Evolutionary conservation across 2,888 invertebrate species (phyloP), one percentile per base, ranked within the genome.

Genomic region (Kuschelorhynchus macadamiae): DNA sequence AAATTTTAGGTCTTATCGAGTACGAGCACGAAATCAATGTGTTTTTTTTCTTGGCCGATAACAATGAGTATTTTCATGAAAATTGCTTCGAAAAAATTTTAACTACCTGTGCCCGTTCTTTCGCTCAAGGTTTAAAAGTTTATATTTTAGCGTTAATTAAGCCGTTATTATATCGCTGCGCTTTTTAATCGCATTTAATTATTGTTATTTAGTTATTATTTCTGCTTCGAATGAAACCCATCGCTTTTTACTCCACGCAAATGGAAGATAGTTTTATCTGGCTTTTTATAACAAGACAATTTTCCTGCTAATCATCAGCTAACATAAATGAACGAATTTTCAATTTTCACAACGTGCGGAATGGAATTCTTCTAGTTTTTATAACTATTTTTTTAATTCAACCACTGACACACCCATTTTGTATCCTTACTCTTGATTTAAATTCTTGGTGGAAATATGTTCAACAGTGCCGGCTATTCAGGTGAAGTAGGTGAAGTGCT

Each of bases 1-100:
- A 63, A 63, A 68, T 68, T 59, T 68, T 11, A 46, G 36, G 18
- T 47, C 41, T 67, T 67, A 67, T 67, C 67, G 52, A 50, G 30
- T 17, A 32, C 30, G 52, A 32, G 32, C 67, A 57, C 52, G 56
- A 61, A 67, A 67, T 67, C 67, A 67, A 67, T 67, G 61, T 60
- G 44, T 50, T 52, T 30, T 42, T 55, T 67, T 57, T 59, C 39
- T 60, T 59, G 46, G 46, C 18, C 30, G 60, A 59, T 60, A 66
- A 65, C 56, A 52, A 50, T 60, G 60, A 60, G 52, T 39, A 66
- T 50, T 66, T 66, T 46, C 33, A 25, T 39, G 56, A 42, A 64
- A 64, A 64, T 32, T 25, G 41, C 50, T 46, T 42, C 55, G 20
- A 55, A 63, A 62, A 46, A 47, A 12, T 55, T 56, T 42, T 52